Conservation (phyloP, 2,113 vertebrate species). For the Brachirus orientalis region DNA sequence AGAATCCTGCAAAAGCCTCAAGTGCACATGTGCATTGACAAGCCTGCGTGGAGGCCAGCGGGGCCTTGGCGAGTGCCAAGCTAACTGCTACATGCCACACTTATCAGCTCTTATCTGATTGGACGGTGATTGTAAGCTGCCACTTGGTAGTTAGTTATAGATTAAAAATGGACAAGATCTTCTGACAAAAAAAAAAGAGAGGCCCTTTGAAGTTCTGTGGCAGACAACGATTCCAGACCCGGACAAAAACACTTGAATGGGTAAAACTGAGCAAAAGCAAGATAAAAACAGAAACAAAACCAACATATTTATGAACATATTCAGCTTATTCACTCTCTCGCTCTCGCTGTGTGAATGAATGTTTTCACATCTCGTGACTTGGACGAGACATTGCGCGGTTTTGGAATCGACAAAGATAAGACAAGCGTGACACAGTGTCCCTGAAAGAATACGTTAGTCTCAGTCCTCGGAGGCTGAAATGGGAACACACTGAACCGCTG, state of each 20-base stretch:
- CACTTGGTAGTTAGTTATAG: slow-evolving; percentile 51
- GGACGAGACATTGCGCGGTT: too few relatives aligned
- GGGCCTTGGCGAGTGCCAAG: slow-evolving; percentile 44
- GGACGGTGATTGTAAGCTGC: slow-evolving; percentile 48
- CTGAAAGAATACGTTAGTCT: neutral
- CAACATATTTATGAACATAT: too few relatives aligned
- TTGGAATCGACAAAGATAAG: neutral
- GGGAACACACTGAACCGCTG: too few relatives aligned
- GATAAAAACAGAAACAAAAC: neutral
- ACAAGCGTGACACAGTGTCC: neutral
- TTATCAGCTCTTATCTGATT: slow-evolving; percentile 70
- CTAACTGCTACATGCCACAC: slow-evolving; percentile 65
- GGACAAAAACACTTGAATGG: slow-evolving; percentile 14
- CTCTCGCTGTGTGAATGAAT: too few relatives aligned
- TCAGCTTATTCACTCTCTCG: neutral
- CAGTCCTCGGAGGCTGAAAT: neutral
- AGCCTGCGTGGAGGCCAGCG: slow-evolving; percentile 34
- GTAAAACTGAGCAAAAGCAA: slow-evolving; percentile 16
- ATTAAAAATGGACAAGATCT: slow-evolving; percentile 56
- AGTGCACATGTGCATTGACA: slow-evolving; percentile 30
- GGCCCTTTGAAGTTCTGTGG: slow-evolving; percentile 49
- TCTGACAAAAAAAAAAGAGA: slow-evolving; percentile 28
- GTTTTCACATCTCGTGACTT: too few relatives aligned
- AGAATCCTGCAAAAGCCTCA: slow-evolving; percentile 32
- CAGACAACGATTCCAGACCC: slow-evolving; percentile 25